A percentile compares a stretch with the other conserved stretches of the same genome.
Evolutionary conservation across 2,888 invertebrate species (phyloP).

Genomic region (Polietes domitor): DNA sequence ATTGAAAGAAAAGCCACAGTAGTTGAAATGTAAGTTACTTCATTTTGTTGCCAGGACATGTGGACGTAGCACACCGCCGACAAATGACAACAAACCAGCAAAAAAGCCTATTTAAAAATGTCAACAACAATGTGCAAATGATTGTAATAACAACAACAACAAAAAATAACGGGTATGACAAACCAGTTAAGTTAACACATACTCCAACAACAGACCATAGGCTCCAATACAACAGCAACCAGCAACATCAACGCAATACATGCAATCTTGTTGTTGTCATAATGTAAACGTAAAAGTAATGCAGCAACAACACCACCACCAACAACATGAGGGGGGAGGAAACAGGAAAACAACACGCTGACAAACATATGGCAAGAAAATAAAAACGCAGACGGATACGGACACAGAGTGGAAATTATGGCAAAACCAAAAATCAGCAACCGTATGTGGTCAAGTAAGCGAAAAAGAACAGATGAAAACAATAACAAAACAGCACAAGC

Average conservation of each 20-base stretch:
- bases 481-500: constrained; percentile 67
- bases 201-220: not conserved
- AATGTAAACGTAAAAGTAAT: constrained; percentile 29
- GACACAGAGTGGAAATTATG: constrained; percentile 62
- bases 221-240: not conserved
- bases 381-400: constrained; percentile 8
- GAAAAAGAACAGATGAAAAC: constrained; percentile 63
- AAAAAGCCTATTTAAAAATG: constrained; percentile 61
- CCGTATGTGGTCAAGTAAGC: constrained; percentile 73
- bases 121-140: constrained; percentile 69
- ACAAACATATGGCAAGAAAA: constrained; percentile 11
- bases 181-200: constrained; percentile 36
- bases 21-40: constrained; percentile 63
- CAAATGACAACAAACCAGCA: not conserved
- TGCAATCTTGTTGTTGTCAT: constrained; percentile 4
- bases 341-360: constrained; percentile 4
- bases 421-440: constrained; percentile 79
- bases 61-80: not conserved
- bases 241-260: not conserved
- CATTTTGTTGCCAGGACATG: constrained; percentile 9
- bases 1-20: constrained; percentile 64
- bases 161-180: constrained; percentile 33
- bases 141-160: constrained; percentile 15
- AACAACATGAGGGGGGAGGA: not conserved
- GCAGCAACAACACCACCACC: no score